Conservation (phyloP, 2,113 vertebrate species). For the Gambusia affinis region DNA sequence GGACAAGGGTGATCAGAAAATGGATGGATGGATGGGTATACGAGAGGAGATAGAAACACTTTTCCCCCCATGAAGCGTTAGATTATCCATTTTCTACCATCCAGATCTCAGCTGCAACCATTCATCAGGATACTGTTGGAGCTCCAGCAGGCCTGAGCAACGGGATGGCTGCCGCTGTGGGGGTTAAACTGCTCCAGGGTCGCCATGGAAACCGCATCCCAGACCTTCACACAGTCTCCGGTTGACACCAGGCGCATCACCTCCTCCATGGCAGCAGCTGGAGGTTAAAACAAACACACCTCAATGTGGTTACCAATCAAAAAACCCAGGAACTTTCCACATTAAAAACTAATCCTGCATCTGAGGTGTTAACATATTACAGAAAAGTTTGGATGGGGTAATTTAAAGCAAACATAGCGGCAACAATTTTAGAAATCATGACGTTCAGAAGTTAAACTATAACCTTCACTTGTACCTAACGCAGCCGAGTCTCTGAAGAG, state of each 20-base stretch:
- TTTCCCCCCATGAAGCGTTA: too few species aligned
- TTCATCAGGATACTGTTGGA: constrained; percentile 92
- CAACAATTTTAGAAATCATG: too few species aligned
- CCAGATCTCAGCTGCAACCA: background rate
- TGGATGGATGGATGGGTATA: too few species aligned
- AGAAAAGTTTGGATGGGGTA: too few species aligned
- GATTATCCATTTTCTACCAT: too few species aligned
- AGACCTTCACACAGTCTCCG: constrained; percentile 95
- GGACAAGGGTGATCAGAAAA: too few species aligned
- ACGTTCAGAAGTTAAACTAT: too few species aligned
- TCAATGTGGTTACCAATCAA: background rate
- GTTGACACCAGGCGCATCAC: constrained; percentile 88
- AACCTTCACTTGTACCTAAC: too few species aligned
- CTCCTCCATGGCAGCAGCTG: constrained; percentile 87
- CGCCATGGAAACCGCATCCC: constrained; percentile 88
- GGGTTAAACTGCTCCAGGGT: constrained; percentile 94
- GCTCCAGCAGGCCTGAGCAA: constrained; percentile 92
- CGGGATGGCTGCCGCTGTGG: constrained; percentile 81
- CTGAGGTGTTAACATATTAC: too few species aligned
- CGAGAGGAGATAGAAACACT: too few species aligned
- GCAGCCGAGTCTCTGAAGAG: too few species aligned
- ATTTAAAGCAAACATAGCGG: too few species aligned
- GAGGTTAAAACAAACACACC: background rate
- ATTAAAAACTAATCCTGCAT: background rate
- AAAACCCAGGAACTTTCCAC: background rate